Conservation (phyloP, 2,797 vertebrate species). For the Sciurus carolinensis region DNA sequence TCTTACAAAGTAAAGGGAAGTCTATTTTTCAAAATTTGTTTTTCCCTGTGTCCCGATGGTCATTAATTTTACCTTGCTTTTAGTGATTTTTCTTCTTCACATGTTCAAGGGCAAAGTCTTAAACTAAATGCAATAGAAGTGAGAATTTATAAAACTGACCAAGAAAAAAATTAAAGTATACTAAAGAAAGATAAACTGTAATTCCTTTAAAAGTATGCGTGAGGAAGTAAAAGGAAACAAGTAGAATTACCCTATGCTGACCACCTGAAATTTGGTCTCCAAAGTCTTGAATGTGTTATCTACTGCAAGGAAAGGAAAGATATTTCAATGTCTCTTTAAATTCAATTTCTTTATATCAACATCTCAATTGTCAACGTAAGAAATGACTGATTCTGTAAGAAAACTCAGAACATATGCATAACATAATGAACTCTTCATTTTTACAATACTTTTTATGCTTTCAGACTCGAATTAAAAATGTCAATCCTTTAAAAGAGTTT, state of each 20-base stretch:
- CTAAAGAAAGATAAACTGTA: not conserved
- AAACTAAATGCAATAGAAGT: not conserved
- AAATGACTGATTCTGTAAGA: slow-evolving; percentile 1
- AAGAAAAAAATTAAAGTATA: slow-evolving; percentile 21
- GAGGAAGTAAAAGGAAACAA: slow-evolving; percentile 39
- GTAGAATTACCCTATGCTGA: not conserved
- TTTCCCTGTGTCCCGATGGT: not conserved
- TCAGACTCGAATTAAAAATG: not conserved
- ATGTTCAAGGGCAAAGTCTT: slow-evolving; percentile 54
- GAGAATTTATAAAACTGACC: slow-evolving; percentile 9
- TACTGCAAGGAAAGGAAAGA: not conserved
- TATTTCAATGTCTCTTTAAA: slow-evolving; percentile 54
- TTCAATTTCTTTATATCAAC: not conserved
- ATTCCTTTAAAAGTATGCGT: not conserved
- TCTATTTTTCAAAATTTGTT: not conserved
- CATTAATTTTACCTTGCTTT: slow-evolving; percentile 49
- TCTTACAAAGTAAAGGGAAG: slow-evolving; percentile 45
- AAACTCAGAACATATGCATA: slow-evolving; percentile 14
- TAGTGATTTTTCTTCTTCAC: slow-evolving; percentile 47
- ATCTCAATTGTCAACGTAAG: not conserved
- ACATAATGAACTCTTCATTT: not conserved
- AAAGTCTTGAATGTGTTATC: not conserved
- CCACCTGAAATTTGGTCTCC: not conserved
- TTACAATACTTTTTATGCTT: not conserved
- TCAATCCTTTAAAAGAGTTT: not conserved